Conservation (phyloP, 2,888 invertebrate species). For the Unio pictorum region DNA sequence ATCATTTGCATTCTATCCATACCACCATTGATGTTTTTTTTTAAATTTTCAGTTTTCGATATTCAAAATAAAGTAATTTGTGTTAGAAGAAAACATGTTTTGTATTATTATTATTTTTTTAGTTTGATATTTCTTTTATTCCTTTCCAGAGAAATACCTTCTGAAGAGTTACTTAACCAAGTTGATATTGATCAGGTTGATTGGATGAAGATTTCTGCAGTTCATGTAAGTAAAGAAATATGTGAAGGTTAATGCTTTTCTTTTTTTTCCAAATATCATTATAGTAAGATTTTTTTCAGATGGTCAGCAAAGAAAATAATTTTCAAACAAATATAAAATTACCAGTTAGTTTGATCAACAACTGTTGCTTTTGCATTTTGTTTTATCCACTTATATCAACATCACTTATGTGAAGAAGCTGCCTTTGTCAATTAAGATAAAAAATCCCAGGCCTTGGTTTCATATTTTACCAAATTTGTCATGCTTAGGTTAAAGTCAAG, state of each 20-base stretch:
- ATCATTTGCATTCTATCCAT: background rate
- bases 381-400: too few species aligned
- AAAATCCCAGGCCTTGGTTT: too few species aligned
- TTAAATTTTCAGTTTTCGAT: background rate
- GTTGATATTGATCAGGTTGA: constrained; percentile 51
- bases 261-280: background rate
- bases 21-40: background rate
- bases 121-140: background rate
- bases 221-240: constrained; percentile 32
- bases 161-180: constrained; percentile 33
- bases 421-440: too few species aligned
- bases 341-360: too few species aligned
- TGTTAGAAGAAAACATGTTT: background rate
- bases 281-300: background rate
- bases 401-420: too few species aligned
- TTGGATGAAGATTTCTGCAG: constrained; percentile 58
- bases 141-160: constrained; percentile 30
- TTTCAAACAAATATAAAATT: too few species aligned
- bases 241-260: too few species aligned
- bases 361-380: too few species aligned
- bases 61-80: background rate
- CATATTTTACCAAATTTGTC: too few species aligned
- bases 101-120: constrained; percentile 2
- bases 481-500: too few species aligned
- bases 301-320: background rate